Evolutionary conservation across 53 echinoderm and acorn worm species (phyloP).

Genomic region (Holothuria leucospilota): DNA sequence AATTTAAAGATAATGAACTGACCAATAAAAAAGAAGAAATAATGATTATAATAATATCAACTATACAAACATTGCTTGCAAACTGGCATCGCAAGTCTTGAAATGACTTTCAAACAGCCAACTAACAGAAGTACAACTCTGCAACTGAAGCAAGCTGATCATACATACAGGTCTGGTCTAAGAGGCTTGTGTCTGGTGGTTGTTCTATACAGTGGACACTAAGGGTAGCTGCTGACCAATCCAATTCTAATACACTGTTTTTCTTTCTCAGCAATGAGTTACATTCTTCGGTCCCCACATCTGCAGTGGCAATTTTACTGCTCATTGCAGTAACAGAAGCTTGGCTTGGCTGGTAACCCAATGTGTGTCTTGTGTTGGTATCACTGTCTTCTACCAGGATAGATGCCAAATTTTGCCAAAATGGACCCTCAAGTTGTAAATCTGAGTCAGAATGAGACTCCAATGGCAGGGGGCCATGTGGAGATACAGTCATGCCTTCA

Average conservation of each 20-base stretch:
- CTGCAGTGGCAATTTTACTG: not conserved
- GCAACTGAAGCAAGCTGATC: conserved; percentile 17
- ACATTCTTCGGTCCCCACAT: conserved; percentile 20
- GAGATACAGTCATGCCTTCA: not conserved
- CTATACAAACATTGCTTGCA: too few relatives aligned
- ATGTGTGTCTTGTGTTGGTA: not conserved
- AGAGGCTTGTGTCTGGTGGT: conserved; percentile 26
- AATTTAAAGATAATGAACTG: too few relatives aligned
- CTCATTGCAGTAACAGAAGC: not conserved
- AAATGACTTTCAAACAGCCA: not conserved
- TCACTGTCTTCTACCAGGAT: conserved; percentile 36
- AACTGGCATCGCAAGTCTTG: too few relatives aligned
- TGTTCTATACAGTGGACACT: conserved; percentile 75
- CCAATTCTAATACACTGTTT: conserved; percentile 61
- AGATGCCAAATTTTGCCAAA: conserved; percentile 30
- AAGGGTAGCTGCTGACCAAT: conserved; percentile 81
- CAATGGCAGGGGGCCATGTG: not conserved
- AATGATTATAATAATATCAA: too few relatives aligned
- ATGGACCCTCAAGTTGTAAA: conserved; percentile 16
- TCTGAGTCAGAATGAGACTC: conserved; percentile 24
- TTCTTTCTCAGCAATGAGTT: not conserved
- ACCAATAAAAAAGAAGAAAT: too few relatives aligned
- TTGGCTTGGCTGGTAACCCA: not conserved
- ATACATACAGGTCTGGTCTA: conserved; percentile 76
- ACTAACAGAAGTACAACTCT: not conserved